Conservation (phyloP, 92 coral and sea anemone genomes). For the Zoanthus solanderi region DNA sequence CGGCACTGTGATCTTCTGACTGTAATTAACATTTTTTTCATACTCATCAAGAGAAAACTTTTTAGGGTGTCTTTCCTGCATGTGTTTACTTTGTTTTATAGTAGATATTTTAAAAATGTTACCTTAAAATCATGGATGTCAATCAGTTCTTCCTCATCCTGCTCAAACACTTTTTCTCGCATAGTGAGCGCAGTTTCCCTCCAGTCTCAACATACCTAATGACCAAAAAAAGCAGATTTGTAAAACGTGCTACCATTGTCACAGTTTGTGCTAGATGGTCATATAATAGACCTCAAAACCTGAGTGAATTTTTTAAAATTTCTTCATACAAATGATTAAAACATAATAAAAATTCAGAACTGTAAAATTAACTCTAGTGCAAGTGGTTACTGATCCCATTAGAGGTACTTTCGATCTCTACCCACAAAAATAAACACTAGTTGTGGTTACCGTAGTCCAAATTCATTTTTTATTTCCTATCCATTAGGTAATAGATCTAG, state of each 20-base stretch:
- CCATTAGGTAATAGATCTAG: too few relatives aligned
- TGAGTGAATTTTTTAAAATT: not conserved
- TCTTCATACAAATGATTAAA: not conserved
- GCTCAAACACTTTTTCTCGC: slow-evolving; percentile 18
- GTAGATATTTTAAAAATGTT: not conserved
- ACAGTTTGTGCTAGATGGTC: too few relatives aligned
- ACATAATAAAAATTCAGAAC: not conserved
- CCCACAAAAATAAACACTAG: not conserved
- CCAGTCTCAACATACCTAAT: slow-evolving; percentile 10
- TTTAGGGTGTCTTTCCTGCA: too few relatives aligned
- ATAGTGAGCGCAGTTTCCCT: slow-evolving; percentile 1
- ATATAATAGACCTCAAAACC: not conserved
- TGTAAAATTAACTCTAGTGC: not conserved
- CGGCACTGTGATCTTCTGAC: slow-evolving; percentile 37
- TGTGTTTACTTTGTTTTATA: too few relatives aligned
- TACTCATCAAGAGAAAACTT: too few relatives aligned
- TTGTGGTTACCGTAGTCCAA: too few relatives aligned
- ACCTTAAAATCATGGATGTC: slow-evolving; percentile 15
- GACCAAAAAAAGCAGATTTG: not conserved
- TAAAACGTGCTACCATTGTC: not conserved
- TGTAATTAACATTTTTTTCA: too few relatives aligned
- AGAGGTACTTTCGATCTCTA: not conserved
- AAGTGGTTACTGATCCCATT: not conserved
- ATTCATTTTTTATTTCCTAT: too few relatives aligned
- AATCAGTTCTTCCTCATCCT: slow-evolving; percentile 1